Conservation (phyloP, 2,888 invertebrate species). For the Opisthograptis luteolata region DNA sequence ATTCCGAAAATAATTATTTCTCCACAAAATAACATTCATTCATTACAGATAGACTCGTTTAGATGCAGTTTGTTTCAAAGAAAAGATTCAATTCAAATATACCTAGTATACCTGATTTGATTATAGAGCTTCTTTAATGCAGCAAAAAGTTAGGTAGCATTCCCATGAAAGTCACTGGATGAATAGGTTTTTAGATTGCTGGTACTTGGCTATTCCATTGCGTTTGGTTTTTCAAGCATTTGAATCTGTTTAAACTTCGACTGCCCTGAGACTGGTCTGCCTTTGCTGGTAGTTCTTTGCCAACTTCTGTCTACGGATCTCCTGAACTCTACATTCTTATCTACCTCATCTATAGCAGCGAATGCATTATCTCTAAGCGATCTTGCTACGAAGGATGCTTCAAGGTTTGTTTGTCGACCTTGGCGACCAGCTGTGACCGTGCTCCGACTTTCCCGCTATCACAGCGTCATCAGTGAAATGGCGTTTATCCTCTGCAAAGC, state of each 20-base stretch:
- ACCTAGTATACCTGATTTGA: no score
- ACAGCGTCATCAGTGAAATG: slow-evolving; percentile 63
- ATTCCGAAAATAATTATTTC: slow-evolving; percentile 55
- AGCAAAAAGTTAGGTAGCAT: no score
- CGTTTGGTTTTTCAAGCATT: no score
- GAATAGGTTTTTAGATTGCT: no score
- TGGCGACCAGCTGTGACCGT: slow-evolving; percentile 52
- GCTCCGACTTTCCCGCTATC: slow-evolving; percentile 47
- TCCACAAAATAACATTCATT: slow-evolving; percentile 25
- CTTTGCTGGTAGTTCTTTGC: no score
- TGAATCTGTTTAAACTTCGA: no score
- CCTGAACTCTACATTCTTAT: background rate
- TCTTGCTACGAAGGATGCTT: slow-evolving; percentile 20
- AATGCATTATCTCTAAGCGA: background rate
- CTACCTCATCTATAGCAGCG: background rate
- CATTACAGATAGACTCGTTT: slow-evolving; percentile 6
- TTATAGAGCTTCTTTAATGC: no score
- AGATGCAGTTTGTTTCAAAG: background rate
- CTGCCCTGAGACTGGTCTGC: no score
- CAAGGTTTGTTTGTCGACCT: slow-evolving; percentile 76
- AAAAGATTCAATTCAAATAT: background rate
- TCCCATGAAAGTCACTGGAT: no score
- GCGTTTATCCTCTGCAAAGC: slow-evolving; percentile 60
- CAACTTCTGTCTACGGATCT: no score
- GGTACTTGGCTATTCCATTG: no score